phyloP scores from a whole-genome alignment of 2,888 invertebrate species.

The Pasiphila rectangulata region DNA sequence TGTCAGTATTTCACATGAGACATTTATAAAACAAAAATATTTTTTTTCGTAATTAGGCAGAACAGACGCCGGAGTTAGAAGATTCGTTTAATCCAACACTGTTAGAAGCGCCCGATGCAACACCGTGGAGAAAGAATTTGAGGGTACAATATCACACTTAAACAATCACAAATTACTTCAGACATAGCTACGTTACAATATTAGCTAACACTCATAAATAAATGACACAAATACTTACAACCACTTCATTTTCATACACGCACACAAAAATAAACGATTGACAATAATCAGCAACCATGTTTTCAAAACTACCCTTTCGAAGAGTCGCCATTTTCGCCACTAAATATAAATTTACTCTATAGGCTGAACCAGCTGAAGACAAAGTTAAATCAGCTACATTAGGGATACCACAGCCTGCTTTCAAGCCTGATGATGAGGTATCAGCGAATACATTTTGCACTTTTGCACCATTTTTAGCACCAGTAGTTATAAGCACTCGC shows the following conservation, averaged over 20 bases:
- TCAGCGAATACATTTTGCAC: constrained; percentile 46
- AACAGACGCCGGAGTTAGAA: constrained; percentile 71
- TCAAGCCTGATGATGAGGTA: constrained; percentile 72
- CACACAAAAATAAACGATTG: constrained; percentile 31
- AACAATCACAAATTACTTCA: not conserved
- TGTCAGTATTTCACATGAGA: no score
- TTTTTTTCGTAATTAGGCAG: constrained; percentile 56
- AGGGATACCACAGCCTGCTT: constrained; percentile 65
- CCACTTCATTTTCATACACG: constrained; percentile 30
- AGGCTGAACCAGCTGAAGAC: constrained; percentile 66
- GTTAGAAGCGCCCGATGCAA: constrained; percentile 56
- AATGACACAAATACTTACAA: constrained; percentile 9
- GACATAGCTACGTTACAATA: constrained; percentile 5
- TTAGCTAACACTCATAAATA: constrained; percentile 4
- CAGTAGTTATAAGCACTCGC: constrained; percentile 39
- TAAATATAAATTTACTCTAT: constrained; percentile 63
- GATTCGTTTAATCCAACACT: constrained; percentile 69
- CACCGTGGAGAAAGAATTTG: constrained; percentile 59
- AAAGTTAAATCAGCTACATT: constrained; percentile 60
- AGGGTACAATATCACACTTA: constrained; percentile 48
- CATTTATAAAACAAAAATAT: constrained; percentile 7
- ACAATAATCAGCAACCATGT: constrained; percentile 17
- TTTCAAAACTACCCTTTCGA: constrained; percentile 39
- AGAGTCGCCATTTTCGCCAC: constrained; percentile 57
- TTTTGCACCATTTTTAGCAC: constrained; percentile 30